Percentiles rank a stretch among this genome's conserved stretches.
phyloP scores from a whole-genome alignment of 2,888 invertebrate genomes.

The Desoria tigrina region DNA sequence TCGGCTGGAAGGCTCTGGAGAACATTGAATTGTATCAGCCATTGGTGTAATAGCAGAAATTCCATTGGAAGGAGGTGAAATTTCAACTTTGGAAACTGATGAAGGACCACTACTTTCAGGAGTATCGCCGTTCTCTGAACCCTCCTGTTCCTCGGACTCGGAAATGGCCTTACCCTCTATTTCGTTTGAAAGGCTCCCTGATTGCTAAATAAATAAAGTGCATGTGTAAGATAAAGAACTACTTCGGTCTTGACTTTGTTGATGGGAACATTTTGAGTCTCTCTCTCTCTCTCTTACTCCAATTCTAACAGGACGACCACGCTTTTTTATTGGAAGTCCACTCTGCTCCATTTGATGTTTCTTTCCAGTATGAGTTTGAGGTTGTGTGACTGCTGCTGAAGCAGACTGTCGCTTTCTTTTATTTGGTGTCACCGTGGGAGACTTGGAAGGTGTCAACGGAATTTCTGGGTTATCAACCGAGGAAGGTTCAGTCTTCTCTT shows the following conservation, averaged over 20 bases:
- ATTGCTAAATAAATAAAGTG: no score
- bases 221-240: no score
- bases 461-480: no score
- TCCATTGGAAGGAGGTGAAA: background rate
- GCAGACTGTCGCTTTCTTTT: no score
- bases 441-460: no score
- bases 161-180: background rate
- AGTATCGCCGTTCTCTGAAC: background rate
- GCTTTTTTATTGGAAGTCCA: slow-evolving; percentile 8
- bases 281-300: no score
- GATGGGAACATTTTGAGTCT: no score
- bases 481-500: no score
- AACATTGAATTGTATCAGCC: background rate
- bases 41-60: background rate
- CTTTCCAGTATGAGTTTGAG: background rate
- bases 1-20: slow-evolving; percentile 1
- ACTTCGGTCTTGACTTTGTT: no score
- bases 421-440: no score
- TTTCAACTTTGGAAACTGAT: background rate
- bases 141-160: background rate
- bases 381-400: no score
- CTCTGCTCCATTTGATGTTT: background rate
- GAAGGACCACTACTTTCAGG: background rate
- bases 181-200: background rate
- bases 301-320: background rate